Evolutionary conservation across 2,113 vertebrate species (phyloP).

Genomic region (Crotalus tigris): DNA sequence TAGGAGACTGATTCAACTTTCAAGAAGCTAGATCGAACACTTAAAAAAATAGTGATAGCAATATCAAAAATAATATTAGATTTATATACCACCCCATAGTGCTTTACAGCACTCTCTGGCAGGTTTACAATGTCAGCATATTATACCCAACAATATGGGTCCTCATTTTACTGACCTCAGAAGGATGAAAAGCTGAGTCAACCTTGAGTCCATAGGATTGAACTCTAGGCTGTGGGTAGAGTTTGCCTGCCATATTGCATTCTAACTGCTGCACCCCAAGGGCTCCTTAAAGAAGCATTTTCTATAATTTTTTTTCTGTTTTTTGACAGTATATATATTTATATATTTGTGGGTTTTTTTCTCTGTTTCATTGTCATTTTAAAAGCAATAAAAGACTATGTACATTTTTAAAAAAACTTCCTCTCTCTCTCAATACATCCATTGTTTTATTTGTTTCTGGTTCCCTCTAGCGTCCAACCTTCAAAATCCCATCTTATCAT

Average conservation of each 20-base stretch:
- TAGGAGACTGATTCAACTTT: background rate
- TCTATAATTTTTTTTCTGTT: background rate
- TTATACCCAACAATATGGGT: background rate
- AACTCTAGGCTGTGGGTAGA: background rate
- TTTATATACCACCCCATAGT: background rate
- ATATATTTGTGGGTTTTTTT: background rate
- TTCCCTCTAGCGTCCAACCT: background rate
- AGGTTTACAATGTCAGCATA: background rate
- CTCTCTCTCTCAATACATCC: background rate
- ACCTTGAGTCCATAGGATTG: background rate
- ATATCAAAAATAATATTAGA: background rate
- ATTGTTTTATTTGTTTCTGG: background rate
- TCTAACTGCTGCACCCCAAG: background rate
- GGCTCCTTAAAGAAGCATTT: background rate
- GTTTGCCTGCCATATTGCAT: background rate
- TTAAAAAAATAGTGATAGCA: background rate
- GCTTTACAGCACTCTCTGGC: background rate
- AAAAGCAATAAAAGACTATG: background rate
- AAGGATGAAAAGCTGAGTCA: background rate
- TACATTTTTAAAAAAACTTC: background rate
- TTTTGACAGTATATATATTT: background rate
- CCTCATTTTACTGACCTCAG: background rate
- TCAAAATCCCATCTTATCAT: background rate
- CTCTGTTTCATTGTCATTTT: background rate
- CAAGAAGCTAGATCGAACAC: background rate